Base-by-base conservation (phyloP, 2,888 invertebrate genomes). In the Lasioglossum figueresi region DNA sequence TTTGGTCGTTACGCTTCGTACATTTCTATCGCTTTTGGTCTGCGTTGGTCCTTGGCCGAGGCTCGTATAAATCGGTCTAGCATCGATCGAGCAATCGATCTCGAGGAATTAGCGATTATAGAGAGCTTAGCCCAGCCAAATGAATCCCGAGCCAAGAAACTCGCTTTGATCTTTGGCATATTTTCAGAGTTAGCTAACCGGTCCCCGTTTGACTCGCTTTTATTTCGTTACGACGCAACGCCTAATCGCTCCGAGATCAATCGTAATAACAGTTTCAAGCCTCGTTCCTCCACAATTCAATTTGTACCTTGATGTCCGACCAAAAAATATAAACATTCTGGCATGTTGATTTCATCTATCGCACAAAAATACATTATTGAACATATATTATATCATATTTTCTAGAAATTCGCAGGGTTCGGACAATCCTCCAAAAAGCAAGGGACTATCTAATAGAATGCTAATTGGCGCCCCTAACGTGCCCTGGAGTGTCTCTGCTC, bases 61-160 rank as follows among this genome's bases (percentile, higher is more conserved):
- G 56, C 73, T 37, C 52, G 72, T 68, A 84, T 81, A 73, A 84
- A 79, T 84, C 76, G 59, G 40, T n/a, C 59, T 6, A 63, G 31
- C 72, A 31, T 76, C 78, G 76, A 19, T 77, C 31, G 78, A 84
- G 80, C 84, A 84, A 84, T 85, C 84, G 85, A 85, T 75, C 75
- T 16, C 43, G 31, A 5, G n/a, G 83, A 79, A 85, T 76, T 71
- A 83, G n/a, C 37, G 71, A 63, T 40, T 34, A 23, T n/a, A n/a
- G 19, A 37, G 6, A 23, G 37, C 19, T 0, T 45, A 16, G 31
- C 34, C 34, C 19, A 45, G 37, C 5, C 40, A 31, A 75, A 80
- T 80, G 56, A 81, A 73, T 73, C 66, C 73, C n/a, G 66, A 16
- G 43, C 48, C 52, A 66, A 45, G 63, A 70, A 81, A 52, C 56